A percentile compares a stretch with the other conserved stretches of the same genome.
phyloP scores from a whole-genome alignment of 2,113 vertebrate genomes.

The Pteruthius melanotis region DNA sequence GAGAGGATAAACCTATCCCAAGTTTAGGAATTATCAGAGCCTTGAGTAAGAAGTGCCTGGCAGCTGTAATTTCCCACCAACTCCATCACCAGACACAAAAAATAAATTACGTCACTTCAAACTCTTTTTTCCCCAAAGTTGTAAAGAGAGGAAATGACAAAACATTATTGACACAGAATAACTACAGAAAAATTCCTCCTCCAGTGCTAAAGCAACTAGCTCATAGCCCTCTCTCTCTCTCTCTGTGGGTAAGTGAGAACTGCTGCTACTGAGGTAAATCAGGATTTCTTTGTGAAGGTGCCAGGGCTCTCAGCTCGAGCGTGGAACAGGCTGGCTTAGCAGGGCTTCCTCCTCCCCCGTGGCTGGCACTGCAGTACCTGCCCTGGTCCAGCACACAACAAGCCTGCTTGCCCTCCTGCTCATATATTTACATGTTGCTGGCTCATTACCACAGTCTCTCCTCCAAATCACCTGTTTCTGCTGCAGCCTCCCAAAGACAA shows the following conservation, averaged over 20 bases:
- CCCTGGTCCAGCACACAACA: not conserved
- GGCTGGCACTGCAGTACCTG: not conserved
- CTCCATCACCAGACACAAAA: not conserved
- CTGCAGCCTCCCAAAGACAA: not conserved
- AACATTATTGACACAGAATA: not conserved
- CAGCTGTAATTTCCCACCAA: not conserved
- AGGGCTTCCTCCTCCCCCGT: not conserved
- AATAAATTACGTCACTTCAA: not conserved
- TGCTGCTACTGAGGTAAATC: not conserved
- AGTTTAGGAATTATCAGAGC: not conserved
- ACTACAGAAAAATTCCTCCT: not conserved
- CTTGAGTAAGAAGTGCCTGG: not conserved
- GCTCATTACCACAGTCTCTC: not conserved
- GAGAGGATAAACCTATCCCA: not conserved
- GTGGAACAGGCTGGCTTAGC: not conserved
- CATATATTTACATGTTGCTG: not conserved
- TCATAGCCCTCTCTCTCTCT: not conserved
- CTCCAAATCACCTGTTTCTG: not conserved
- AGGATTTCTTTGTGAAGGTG: not conserved
- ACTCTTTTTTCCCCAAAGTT: not conserved
- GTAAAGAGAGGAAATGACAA: not conserved
- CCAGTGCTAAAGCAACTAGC: not conserved
- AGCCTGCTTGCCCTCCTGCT: not conserved
- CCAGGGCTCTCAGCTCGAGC: not conserved
- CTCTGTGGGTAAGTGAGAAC: not conserved